Evolutionary conservation across 2,888 invertebrate species (phyloP).

Genomic region (Netelia fuscicornis): DNA sequence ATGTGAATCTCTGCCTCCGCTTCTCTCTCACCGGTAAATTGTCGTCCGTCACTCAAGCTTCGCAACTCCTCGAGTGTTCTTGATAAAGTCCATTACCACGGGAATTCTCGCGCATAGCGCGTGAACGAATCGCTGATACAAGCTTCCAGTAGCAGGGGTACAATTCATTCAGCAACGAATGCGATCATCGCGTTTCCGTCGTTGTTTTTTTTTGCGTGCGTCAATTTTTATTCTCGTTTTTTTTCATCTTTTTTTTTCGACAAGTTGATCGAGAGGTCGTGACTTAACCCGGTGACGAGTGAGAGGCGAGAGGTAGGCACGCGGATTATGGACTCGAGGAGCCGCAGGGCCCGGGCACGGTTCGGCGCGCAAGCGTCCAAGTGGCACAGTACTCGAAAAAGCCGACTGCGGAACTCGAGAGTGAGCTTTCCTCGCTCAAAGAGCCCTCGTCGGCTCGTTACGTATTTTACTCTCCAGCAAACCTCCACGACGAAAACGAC

Average conservation of each 20-base stretch:
- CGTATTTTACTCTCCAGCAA: constrained; percentile 52
- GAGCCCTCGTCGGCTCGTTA: constrained; percentile 67
- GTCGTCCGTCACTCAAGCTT: constrained; percentile 31
- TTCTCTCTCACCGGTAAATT: constrained; percentile 21
- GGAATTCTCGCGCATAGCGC: constrained; percentile 13
- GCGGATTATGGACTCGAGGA: constrained; percentile 48
- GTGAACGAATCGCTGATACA: constrained; percentile 30
- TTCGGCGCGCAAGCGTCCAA: constrained; percentile 61
- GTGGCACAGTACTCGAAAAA: constrained; percentile 62
- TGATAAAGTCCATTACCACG: constrained; percentile 28
- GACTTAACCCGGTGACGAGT: constrained; percentile 20
- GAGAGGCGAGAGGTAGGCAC: constrained; percentile 24
- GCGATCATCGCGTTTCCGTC: constrained; percentile 2
- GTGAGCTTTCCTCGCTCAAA: constrained; percentile 57
- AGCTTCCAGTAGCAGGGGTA: background rate
- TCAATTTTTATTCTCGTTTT: background rate
- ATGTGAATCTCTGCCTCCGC: background rate
- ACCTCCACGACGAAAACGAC: constrained; percentile 34
- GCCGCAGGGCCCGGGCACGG: constrained; percentile 32
- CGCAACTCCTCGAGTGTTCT: constrained; percentile 18
- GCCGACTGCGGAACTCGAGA: constrained; percentile 61
- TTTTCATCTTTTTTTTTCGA: constrained; percentile 6
- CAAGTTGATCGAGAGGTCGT: constrained; percentile 47
- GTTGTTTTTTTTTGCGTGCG: constrained; percentile 23
- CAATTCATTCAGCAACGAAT: constrained; percentile 21